Conservation (phyloP, 2,113 vertebrate genomes). For the Himantopus leucocephalus region DNA sequence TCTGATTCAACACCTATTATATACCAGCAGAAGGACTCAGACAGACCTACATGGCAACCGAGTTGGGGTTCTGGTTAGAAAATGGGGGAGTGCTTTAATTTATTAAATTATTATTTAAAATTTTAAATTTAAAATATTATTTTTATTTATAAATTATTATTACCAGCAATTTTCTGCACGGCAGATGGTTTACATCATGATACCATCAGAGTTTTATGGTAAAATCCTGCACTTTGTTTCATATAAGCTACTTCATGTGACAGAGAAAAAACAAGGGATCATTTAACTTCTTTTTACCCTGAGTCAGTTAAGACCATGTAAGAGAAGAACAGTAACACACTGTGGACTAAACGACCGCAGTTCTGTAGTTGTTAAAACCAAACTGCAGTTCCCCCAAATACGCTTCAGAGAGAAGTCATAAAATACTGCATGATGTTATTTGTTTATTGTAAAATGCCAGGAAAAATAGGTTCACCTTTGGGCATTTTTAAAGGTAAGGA, state of each 20-base stretch:
- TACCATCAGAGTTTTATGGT: neutral
- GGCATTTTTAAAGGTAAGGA: conserved; percentile 62
- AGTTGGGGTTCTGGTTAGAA: neutral
- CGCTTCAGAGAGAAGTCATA: conserved; percentile 69
- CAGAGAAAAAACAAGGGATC: neutral
- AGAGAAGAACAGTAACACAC: conserved; percentile 40
- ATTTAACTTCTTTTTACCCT: neutral
- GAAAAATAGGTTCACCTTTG: conserved; percentile 60
- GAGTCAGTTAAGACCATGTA: neutral
- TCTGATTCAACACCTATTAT: neutral
- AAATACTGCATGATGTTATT: conserved; percentile 61
- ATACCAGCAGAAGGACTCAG: neutral
- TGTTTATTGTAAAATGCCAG: conserved; percentile 52
- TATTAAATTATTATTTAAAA: too few relatives aligned
- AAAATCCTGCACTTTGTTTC: neutral
- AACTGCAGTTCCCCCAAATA: conserved; percentile 31
- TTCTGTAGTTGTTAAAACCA: conserved; percentile 27
- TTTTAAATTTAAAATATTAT: too few relatives aligned
- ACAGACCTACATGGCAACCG: neutral
- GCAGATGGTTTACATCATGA: neutral
- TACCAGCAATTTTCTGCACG: neutral
- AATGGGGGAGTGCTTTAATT: neutral
- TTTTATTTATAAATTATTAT: too few relatives aligned
- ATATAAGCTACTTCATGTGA: neutral
- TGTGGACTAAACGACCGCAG: neutral